Evolutionary conservation across 2,113 vertebrate species (phyloP).

Genomic region (Procapra przewalskii): DNA sequence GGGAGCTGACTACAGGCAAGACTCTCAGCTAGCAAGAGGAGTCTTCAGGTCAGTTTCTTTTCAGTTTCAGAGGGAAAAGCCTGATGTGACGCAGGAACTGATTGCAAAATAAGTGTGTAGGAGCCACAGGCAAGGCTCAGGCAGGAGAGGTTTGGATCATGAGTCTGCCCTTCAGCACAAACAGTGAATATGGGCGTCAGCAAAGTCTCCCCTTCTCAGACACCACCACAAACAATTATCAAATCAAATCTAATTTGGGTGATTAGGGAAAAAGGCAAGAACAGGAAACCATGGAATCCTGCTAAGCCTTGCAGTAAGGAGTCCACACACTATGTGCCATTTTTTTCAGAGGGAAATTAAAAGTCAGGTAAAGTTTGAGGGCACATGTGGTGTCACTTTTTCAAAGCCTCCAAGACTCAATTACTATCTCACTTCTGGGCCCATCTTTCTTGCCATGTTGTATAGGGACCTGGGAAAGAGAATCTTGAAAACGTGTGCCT

Average conservation of each 20-base stretch:
- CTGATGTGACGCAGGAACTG: fast-evolving
- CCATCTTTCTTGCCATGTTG: neutral
- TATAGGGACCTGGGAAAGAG: neutral
- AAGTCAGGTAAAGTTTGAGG: neutral
- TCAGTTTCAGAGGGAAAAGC: neutral
- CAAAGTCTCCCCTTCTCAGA: neutral
- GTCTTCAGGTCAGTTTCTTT: neutral
- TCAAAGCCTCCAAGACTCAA: neutral
- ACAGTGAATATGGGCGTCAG: neutral
- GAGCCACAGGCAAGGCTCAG: neutral
- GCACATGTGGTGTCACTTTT: neutral
- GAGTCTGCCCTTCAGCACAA: neutral
- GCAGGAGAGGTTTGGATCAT: neutral
- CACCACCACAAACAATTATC: neutral
- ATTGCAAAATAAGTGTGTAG: neutral
- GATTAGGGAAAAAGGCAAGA: constrained; percentile 3
- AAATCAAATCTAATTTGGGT: neutral
- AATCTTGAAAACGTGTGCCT: neutral
- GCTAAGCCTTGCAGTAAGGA: neutral
- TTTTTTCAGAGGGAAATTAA: neutral
- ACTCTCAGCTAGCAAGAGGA: neutral
- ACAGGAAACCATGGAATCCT: neutral
- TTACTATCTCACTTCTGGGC: neutral
- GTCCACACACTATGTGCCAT: neutral
- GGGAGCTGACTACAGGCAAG: neutral